Base-by-base conservation (phyloP, 2,888 invertebrate genomes). In the Aethes cnicana region DNA sequence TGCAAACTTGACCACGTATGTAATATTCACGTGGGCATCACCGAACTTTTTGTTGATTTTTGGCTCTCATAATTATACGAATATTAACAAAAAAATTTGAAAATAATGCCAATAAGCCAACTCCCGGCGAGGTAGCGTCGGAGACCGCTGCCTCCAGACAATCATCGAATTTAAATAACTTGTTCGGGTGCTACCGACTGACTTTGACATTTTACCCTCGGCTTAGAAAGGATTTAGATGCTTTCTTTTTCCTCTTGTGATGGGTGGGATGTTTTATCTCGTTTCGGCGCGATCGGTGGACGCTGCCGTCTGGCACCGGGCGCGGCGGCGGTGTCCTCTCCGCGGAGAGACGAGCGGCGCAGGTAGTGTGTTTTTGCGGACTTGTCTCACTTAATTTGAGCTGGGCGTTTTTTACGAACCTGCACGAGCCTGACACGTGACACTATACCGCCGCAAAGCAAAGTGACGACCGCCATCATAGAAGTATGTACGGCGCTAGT, bases 291-390 rank as follows among this genome's bases (percentile, higher is more conserved):
- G 49, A 57, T 54, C 62, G 66, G 66, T 58, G 66, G n/a, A n/a
- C n/a, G n/a, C n/a, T n/a, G n/a, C n/a, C n/a, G n/a, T n/a, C n/a
- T n/a, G n/a, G n/a, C n/a, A n/a, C n/a, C 35, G 25, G 25, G 55
- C 55, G 55, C 62, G 62, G 62, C 72, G 72, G 69, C 61, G 56
- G 57, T 62, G 62, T 62, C 67, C 59, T 61, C 72, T 69, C 69
- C 69, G 73, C 65, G 66, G 74, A 72, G 69, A 68, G 75, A 73
- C 73, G 69, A 67, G 70, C 55, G 20, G 43, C 72, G 74, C 85
- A 85, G 87, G 85, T 86, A 85, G 83, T 76, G 64, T 65, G 79
- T 85, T 86, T 87, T 85, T 85, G 83, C 79, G 62, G 72, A 66
- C 65, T 72, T 66, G 71, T 68, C 74, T 74, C 70, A 72, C 72